Percentiles rank a stretch among this genome's conserved stretches.
These are phyloP conservation scores for Pterostichus madidus DNA, from an alignment of 2,888 invertebrate genomes.

Conservation along the genomic window DNA sequence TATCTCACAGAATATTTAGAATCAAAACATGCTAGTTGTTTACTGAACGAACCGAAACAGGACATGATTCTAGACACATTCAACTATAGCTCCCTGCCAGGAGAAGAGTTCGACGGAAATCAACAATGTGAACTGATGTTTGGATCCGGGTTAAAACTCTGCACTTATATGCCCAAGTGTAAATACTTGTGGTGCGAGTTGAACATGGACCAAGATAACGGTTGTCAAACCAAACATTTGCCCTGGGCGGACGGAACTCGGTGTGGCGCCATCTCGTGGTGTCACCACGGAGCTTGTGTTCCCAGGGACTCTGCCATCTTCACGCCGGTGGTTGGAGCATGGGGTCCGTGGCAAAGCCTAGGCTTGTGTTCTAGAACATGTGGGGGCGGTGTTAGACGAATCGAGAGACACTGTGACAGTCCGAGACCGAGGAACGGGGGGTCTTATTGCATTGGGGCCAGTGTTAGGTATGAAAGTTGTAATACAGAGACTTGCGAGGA, in stretches of 20 bases:
- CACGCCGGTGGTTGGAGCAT: constrained; percentile 76
- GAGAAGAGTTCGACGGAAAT: constrained; percentile 87
- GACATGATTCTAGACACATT: constrained; percentile 61
- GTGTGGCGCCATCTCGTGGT: constrained; percentile 85
- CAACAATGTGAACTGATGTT: constrained; percentile 91
- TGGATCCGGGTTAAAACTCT: constrained; percentile 76
- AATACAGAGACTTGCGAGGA: constrained; percentile 83
- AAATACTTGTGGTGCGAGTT: constrained; percentile 88
- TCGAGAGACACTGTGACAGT: constrained; percentile 86
- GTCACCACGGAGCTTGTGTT: constrained; percentile 87
- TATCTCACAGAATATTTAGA: constrained; percentile 88
- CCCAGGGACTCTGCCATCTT: constrained; percentile 78
- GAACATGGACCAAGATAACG: constrained; percentile 80
- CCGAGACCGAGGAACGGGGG: constrained; percentile 86
- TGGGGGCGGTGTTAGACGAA: constrained; percentile 90
- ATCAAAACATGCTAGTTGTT: constrained; percentile 86
- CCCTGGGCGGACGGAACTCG: constrained; percentile 95
- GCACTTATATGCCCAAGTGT: constrained; percentile 73
- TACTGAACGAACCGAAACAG: constrained; percentile 82
- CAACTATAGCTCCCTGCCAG: constrained; percentile 79
- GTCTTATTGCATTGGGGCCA: constrained; percentile 86
- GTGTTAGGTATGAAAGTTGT: constrained; percentile 85
- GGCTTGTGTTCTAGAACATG: constrained; percentile 89
- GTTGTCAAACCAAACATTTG: constrained; percentile 89
- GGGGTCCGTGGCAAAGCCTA: constrained; percentile 78